A percentile compares a stretch with the other conserved stretches of the same genome.
Evolutionary conservation across 2,797 vertebrate species (phyloP).

Genomic region (Nothura maculosa): DNA sequence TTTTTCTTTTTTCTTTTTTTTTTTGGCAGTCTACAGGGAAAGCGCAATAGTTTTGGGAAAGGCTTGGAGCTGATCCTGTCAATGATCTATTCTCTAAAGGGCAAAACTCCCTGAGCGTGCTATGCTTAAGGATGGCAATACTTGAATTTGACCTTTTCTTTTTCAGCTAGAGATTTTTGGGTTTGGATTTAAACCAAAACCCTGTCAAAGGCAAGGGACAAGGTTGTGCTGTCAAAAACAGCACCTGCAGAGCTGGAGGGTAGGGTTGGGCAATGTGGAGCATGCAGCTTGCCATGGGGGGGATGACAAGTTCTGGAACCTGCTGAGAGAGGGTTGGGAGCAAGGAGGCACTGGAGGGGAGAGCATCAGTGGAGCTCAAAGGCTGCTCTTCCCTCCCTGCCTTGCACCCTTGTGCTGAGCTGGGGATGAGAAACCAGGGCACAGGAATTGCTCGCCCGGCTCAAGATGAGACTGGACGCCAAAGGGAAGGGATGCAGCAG

Average conservation of each 20-base stretch:
- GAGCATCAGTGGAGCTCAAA: neutral
- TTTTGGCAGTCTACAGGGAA: neutral
- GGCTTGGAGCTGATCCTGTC: neutral
- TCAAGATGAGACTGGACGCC: neutral
- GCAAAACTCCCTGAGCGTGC: neutral
- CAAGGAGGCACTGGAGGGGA: fast-evolving
- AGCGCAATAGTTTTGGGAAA: neutral
- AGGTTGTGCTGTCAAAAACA: neutral
- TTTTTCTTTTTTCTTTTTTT: neutral
- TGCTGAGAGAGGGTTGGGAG: neutral
- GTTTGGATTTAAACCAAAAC: neutral
- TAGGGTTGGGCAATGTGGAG: neutral
- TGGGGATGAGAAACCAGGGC: neutral
- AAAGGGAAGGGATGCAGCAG: neutral
- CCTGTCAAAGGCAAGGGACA: neutral
- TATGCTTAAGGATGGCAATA: neutral
- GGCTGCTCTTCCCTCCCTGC: neutral
- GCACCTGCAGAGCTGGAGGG: neutral
- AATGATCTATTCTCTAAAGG: neutral
- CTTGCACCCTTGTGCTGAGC: neutral
- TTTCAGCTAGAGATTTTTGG: neutral
- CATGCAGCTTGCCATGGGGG: neutral
- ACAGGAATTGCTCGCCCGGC: neutral
- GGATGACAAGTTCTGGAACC: neutral
- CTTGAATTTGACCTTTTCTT: neutral